Conservation (phyloP, 2,888 invertebrate species). For the Saturnia japonica region DNA sequence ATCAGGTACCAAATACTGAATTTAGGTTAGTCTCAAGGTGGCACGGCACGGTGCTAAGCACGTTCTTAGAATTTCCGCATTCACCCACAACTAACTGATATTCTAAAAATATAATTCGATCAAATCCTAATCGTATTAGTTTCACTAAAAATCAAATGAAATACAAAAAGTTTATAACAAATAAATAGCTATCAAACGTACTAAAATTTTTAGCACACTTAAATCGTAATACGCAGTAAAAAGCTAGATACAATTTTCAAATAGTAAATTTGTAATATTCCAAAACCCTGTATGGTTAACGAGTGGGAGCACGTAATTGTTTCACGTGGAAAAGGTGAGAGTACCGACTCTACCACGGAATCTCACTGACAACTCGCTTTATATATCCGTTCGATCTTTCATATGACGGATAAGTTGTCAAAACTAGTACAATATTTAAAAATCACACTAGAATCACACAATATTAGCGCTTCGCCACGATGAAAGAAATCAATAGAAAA, state of each 20-base stretch:
- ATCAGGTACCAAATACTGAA: too few relatives aligned
- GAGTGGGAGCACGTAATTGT: slow-evolving; percentile 32
- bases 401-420: not conserved
- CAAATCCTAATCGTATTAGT: too few relatives aligned
- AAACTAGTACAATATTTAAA: too few relatives aligned
- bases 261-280: slow-evolving; percentile 18
- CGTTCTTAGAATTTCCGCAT: too few relatives aligned
- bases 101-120: too few relatives aligned
- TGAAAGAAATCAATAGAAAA: not conserved
- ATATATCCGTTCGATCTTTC: not conserved
- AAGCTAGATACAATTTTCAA: slow-evolving; percentile 10
- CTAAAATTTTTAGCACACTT: not conserved
- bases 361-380: slow-evolving; percentile 5
- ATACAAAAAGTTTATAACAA: not conserved
- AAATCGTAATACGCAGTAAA: not conserved
- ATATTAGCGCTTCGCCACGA: not conserved
- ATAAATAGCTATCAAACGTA: not conserved
- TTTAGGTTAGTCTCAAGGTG: too few relatives aligned
- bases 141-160: not conserved
- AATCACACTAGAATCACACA: not conserved
- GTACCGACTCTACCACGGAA: slow-evolving; percentile 15
- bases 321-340: slow-evolving; percentile 31
- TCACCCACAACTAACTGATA: too few relatives aligned
- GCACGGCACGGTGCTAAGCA: too few relatives aligned
- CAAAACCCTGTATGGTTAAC: slow-evolving; percentile 24